Evolutionary conservation across 2,113 vertebrate genomes (phyloP).

Genomic region (Ammodytes marinus): DNA sequence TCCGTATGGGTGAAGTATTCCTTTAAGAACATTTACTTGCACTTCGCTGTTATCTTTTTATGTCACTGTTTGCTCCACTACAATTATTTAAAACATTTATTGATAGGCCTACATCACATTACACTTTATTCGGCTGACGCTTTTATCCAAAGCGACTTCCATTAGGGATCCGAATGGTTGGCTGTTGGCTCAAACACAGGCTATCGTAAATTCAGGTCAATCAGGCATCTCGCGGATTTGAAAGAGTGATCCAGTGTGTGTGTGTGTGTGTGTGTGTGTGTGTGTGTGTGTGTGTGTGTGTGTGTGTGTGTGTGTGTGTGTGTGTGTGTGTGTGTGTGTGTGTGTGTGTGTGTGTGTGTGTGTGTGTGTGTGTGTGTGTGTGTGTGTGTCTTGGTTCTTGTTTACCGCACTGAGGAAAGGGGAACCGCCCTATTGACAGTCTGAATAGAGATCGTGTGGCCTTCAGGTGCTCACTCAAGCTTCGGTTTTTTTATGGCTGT

Average conservation of each 20-base stretch:
- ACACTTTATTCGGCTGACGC: too few relatives aligned
- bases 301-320: not conserved
- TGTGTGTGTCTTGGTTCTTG: slow-evolving; percentile 63
- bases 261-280: not conserved
- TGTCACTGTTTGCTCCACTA: too few relatives aligned
- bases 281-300: slow-evolving; percentile 1
- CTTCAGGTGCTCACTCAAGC: slow-evolving; percentile 22
- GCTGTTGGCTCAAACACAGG: not conserved
- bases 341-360: too few relatives aligned
- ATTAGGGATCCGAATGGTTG: too few relatives aligned
- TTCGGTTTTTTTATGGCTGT: slow-evolving; percentile 30
- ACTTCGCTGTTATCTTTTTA: too few relatives aligned
- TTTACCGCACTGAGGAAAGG: slow-evolving; percentile 42
- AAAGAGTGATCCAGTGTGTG: not conserved
- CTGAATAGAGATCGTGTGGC: not conserved
- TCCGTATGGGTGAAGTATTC: too few relatives aligned
- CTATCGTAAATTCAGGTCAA: not conserved
- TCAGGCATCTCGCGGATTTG: not conserved
- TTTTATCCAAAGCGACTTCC: too few relatives aligned
- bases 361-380: too few relatives aligned
- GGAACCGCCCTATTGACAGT: slow-evolving; percentile 52
- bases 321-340: not conserved
- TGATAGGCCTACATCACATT: too few relatives aligned
- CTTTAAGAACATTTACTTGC: too few relatives aligned
- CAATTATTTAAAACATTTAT: too few relatives aligned